Conservation (phyloP, 37 sponge, comb jelly and placozoan genomes). For the Theonella swinhoei region DNA sequence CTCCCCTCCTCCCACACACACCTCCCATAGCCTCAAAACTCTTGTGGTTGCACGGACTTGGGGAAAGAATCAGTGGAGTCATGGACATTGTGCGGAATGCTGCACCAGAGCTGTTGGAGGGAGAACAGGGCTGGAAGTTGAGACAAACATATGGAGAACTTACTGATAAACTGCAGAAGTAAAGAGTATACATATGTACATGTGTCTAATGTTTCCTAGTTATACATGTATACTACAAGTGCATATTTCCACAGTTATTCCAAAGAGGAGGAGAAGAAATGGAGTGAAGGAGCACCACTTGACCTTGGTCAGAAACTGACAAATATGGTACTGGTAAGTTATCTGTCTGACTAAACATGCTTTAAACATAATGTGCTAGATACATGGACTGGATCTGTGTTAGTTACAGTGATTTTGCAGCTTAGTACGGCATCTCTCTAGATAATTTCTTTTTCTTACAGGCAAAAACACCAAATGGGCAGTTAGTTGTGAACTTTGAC, state of each 20-base stretch:
- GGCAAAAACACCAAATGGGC: conserved; percentile 6
- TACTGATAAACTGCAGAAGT: conserved; percentile 26
- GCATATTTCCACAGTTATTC: too few species aligned
- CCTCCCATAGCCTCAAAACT: conserved; percentile 70
- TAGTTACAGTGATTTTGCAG: too few species aligned
- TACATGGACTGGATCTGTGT: too few species aligned
- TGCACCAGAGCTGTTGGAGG: conserved; percentile 71
- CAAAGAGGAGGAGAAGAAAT: conserved; percentile 11
- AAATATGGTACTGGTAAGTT: conserved; percentile 47
- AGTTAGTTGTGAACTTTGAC: conserved; percentile 64
- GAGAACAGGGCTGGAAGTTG: conserved; percentile 77
- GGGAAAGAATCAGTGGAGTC: conserved; percentile 47
- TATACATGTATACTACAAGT: background rate
- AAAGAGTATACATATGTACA: background rate
- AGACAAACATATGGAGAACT: conserved; percentile 49
- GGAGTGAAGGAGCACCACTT: conserved; percentile 29
- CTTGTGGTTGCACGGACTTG: conserved; percentile 75
- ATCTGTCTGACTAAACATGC: background rate
- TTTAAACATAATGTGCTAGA: too few species aligned
- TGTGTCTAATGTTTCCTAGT: conserved; percentile 2
- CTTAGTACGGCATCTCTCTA: too few species aligned
- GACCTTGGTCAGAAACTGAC: conserved; percentile 33
- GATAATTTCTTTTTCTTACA: conserved; percentile 5
- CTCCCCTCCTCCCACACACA: conserved; percentile 63
- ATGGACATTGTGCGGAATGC: conserved; percentile 50